Conservation (phyloP, 2,888 invertebrate genomes). For the Leptogaster cylindrica region DNA sequence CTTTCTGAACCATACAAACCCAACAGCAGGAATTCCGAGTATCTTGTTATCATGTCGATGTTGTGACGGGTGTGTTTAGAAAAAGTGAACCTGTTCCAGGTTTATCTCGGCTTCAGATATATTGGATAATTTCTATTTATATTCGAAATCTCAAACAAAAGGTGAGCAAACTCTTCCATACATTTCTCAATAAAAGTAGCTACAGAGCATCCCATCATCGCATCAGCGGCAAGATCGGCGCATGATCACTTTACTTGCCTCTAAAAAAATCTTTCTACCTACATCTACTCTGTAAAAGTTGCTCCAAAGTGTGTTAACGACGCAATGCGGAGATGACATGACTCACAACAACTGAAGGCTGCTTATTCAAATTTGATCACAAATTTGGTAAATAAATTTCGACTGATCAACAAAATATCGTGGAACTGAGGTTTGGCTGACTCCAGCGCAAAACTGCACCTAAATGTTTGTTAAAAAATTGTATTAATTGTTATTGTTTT, state of each 20-base stretch:
- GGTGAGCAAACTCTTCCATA: constrained; percentile 22
- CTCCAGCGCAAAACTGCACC: background rate
- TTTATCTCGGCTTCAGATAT: background rate
- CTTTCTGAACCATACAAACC: background rate
- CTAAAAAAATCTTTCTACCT: too few relatives aligned
- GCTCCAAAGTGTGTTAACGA: too few relatives aligned
- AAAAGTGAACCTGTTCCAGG: background rate
- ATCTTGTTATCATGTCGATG: background rate
- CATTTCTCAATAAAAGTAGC: background rate
- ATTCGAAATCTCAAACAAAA: constrained; percentile 3
- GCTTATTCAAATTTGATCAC: constrained; percentile 3
- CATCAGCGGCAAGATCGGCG: too few relatives aligned
- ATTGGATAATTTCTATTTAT: constrained; percentile 36
- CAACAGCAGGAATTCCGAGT: background rate
- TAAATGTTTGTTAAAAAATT: background rate
- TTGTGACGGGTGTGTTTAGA: background rate
- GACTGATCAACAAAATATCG: background rate
- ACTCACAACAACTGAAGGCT: too few relatives aligned
- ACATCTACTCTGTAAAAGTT: too few relatives aligned
- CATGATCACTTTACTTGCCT: too few relatives aligned
- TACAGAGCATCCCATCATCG: too few relatives aligned
- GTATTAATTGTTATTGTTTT: background rate
- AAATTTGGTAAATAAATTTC: constrained; percentile 17
- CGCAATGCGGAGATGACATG: too few relatives aligned
- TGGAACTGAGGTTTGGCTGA: too few relatives aligned